Conservation (phyloP, 53 echinoderm and acorn worm genomes). For the Crossaster papposus region DNA sequence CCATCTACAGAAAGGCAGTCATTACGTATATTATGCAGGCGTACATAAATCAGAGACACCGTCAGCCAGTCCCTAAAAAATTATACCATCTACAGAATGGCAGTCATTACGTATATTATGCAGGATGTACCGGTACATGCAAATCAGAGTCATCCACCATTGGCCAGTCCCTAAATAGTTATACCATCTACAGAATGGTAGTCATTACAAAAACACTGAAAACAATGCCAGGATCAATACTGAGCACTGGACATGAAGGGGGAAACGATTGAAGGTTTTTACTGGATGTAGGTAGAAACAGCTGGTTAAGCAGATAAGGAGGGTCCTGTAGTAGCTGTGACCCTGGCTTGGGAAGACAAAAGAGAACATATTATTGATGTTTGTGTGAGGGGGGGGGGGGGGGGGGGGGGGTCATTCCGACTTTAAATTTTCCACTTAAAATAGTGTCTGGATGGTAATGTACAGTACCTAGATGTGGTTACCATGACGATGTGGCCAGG, state of each 20-base stretch:
- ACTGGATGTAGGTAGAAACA: background rate
- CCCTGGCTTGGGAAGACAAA: slow-evolving; percentile 14
- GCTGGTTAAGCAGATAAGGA: background rate
- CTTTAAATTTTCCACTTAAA: slow-evolving; percentile 1
- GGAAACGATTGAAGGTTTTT: background rate
- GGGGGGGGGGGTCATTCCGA: background rate
- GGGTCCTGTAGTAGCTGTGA: background rate
- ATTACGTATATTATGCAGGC: too few relatives aligned
- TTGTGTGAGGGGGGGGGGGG: too few relatives aligned
- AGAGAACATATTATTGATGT: background rate
- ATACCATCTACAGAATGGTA: background rate
- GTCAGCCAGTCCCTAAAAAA: background rate
- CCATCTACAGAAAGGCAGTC: background rate
- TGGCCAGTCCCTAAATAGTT: background rate
- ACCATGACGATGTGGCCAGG: slow-evolving; percentile 4
- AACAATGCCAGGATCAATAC: slow-evolving; percentile 49
- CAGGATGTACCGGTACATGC: too few relatives aligned
- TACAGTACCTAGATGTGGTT: slow-evolving; percentile 11
- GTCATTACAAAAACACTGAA: slow-evolving; percentile 41
- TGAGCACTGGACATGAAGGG: background rate
- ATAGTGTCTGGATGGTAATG: background rate
- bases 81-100: background rate
- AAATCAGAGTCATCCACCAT: too few relatives aligned
- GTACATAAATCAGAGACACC: too few relatives aligned
- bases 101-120: slow-evolving; percentile 27